Conservation (phyloP, 2,113 vertebrate species). For the Galeopterus variegatus region DNA sequence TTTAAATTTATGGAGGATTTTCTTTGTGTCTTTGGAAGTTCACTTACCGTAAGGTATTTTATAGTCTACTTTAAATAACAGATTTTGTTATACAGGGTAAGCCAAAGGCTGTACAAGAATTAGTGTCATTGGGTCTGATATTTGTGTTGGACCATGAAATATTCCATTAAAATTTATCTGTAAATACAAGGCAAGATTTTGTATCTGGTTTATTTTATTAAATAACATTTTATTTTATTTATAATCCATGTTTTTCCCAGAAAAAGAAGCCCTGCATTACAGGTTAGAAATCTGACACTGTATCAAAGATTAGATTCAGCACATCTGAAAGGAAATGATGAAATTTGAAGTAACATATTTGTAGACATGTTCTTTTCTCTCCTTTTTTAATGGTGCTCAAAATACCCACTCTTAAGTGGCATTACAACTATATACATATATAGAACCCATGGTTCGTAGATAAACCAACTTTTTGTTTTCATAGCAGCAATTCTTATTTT, state of each 20-base stretch:
- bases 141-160: constrained; percentile 85
- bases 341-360: constrained; percentile 8
- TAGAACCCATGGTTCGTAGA: not conserved
- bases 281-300: not conserved
- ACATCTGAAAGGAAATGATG: constrained; percentile 25
- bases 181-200: constrained; percentile 84
- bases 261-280: not conserved
- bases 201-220: constrained; percentile 84
- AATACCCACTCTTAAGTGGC: not conserved
- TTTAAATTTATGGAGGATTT: constrained; percentile 85
- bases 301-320: constrained; percentile 14
- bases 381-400: not conserved
- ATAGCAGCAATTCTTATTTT: not conserved
- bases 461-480: not conserved
- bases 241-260: not conserved
- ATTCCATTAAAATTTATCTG: constrained; percentile 87
- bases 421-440: not conserved
- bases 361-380: not conserved
- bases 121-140: constrained; percentile 86
- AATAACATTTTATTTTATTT: constrained; percentile 53
- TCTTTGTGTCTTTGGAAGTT: constrained; percentile 86
- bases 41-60: constrained; percentile 84
- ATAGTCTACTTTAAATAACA: constrained; percentile 84
- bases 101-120: constrained; percentile 87
- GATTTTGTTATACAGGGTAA: constrained; percentile 87